Percentiles rank a stretch among this genome's conserved stretches.
These are phyloP conservation scores for Orussus abietinus DNA, from an alignment of 1,140 invertebrate genomes.

Conservation along the genomic window DNA sequence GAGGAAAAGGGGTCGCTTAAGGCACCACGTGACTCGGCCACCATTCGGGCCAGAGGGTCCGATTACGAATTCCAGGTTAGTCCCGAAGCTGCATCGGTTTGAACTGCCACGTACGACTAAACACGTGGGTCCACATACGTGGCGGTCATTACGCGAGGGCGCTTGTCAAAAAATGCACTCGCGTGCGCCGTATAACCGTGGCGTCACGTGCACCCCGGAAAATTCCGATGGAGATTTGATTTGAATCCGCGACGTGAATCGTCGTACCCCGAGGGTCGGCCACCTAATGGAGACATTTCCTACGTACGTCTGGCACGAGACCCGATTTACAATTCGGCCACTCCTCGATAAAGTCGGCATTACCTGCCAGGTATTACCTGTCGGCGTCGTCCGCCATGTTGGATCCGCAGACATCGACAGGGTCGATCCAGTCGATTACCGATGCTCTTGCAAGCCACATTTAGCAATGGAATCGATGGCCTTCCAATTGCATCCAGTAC, in stretches of 20 bases:
- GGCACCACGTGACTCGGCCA: no score
- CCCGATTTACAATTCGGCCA: conserved; percentile 30
- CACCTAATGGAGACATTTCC: conserved; percentile 26
- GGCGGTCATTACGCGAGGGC: not conserved
- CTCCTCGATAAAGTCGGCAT: conserved; percentile 29
- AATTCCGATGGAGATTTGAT: conserved; percentile 14
- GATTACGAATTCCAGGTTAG: no score
- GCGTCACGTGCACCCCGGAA: not conserved
- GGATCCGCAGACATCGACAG: no score
- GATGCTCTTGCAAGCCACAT: no score
- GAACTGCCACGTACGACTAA: no score
- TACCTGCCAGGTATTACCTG: conserved; percentile 31
- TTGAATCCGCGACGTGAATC: conserved; percentile 2
- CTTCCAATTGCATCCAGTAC: no score
- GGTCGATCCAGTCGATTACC: no score
- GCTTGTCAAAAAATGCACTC: not conserved
- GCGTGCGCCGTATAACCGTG: not conserved
- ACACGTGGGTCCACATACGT: not conserved
- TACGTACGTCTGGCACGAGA: conserved; percentile 23
- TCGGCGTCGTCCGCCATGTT: conserved; percentile 26
- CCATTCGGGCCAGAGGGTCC: no score
- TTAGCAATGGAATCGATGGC: no score
- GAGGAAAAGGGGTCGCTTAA: no score
- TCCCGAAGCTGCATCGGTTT: no score
- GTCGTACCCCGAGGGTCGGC: not conserved